Percentiles rank a stretch among this genome's conserved stretches.
Conservation (phyloP, 2,888 invertebrate genomes). For the Pogonocherus hispidulus region DNA sequence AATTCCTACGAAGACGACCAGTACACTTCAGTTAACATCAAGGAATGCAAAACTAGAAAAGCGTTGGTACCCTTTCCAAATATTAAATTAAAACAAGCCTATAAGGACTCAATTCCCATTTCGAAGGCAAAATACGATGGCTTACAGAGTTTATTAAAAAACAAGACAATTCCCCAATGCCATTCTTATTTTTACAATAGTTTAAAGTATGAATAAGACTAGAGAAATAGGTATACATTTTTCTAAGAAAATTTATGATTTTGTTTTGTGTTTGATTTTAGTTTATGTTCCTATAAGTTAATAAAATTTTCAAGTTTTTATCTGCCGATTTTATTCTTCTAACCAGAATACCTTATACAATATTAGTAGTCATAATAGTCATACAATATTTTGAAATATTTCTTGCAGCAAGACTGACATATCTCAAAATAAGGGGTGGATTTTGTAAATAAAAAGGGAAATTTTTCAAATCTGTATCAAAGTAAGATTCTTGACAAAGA, state of each 20-base stretch:
- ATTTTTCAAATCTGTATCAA: slow-evolving; percentile 7
- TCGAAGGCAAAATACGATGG: slow-evolving; percentile 2
- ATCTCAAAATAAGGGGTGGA: not conserved
- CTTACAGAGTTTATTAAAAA: not conserved
- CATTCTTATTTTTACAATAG: slow-evolving; percentile 6
- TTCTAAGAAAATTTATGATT: not conserved
- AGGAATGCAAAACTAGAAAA: slow-evolving; percentile 3
- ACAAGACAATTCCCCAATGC: not conserved
- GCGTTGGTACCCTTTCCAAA: slow-evolving; percentile 7
- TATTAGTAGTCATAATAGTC: not conserved
- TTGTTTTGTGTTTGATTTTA: slow-evolving; percentile 6
- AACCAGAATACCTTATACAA: not conserved
- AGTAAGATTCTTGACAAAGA: not conserved
- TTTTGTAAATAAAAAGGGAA: not conserved
- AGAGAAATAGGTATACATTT: not conserved
- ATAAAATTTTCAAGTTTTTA: not conserved
- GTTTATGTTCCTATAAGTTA: slow-evolving; percentile 3
- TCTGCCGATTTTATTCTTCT: slow-evolving; percentile 2
- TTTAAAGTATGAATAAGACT: slow-evolving; percentile 4
- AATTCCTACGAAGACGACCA: slow-evolving; percentile 28
- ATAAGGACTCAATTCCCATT: slow-evolving; percentile 9
- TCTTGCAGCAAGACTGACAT: slow-evolving; percentile 1
- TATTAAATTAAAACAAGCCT: slow-evolving; percentile 5
- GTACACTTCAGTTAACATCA: slow-evolving; percentile 14
- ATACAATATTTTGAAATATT: not conserved